Base-by-base conservation (phyloP, 1,140 invertebrate genomes). In the Cylas formicarius region DNA sequence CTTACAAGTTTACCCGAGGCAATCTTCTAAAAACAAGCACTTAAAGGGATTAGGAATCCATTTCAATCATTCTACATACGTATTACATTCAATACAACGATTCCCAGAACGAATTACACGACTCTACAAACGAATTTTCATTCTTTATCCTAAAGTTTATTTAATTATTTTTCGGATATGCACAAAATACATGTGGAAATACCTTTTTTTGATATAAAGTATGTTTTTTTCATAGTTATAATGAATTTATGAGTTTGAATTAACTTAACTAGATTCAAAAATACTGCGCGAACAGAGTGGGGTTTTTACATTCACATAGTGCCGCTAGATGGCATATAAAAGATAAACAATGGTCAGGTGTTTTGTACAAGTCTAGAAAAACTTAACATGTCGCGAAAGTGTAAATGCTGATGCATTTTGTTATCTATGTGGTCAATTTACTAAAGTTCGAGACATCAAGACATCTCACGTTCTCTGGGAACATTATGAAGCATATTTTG, bases 291-390 rank as follows among this genome's bases (percentile, higher is more conserved):
- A n/a, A 43, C 56, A 59, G 50, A 56, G 44, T 31, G 57, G 65
- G 18, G 42, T 65, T 40, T 65, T 67, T 44, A 45, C 35, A 26
- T 38, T 38, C 34, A 38, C 34, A 45, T n/a, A 38, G 43, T 39
- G 35, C 34, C 2, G 7, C 23, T 17, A 45, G 34, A 45, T 38
- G 35, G 34, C 43, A 45, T 19, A 19, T 18, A 4, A 45, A 28
- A 29, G 35, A 45, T 45, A 38, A 45, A 38, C 19, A 38, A 49
- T 27, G 16, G 21, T 41, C 27, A 31, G 22, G 28, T 36, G 31
- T 49, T 37, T 34, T 34, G 19, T 22, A 41, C 26, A 31, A 31
- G 28, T 18, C 26, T n/a, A 39, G 48, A 42, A 32, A 34, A 32
- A 32, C n/a, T 18, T 27, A 39, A 40, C 14, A 20, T 26, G 6